Percentiles rank a stretch among this genome's conserved stretches.
phyloP scores from a whole-genome alignment of 1,140 invertebrate genomes.

The Aculops lycopersici region DNA sequence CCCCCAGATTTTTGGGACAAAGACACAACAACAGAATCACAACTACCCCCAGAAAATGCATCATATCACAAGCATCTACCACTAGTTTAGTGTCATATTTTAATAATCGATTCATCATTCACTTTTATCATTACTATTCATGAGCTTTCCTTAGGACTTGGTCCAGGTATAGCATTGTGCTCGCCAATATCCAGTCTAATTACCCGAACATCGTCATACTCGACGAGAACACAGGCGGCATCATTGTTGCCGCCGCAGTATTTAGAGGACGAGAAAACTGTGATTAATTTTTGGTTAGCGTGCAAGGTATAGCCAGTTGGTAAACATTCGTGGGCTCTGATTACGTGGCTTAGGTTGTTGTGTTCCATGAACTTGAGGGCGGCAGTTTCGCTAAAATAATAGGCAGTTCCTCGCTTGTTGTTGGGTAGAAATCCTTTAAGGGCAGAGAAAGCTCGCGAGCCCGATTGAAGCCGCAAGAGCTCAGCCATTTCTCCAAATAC shows the following conservation, averaged over 20 bases:
- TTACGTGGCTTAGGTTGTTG: slow-evolving; percentile 29
- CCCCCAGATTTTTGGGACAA: too few relatives aligned
- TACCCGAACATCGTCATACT: slow-evolving; percentile 21
- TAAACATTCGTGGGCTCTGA: slow-evolving; percentile 35
- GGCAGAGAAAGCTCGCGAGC: neutral
- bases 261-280: slow-evolving; percentile 30
- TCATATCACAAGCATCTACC: too few relatives aligned
- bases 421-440: slow-evolving; percentile 31
- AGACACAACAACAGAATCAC: too few relatives aligned
- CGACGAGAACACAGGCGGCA: slow-evolving; percentile 27
- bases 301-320: slow-evolving; percentile 14
- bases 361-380: slow-evolving; percentile 26
- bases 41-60: too few relatives aligned
- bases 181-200: slow-evolving; percentile 23
- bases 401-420: slow-evolving; percentile 29
- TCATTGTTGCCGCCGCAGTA: slow-evolving; percentile 31
- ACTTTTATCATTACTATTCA: too few relatives aligned
- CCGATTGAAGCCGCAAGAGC: slow-evolving; percentile 2
- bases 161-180: neutral
- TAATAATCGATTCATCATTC: too few relatives aligned
- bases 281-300: slow-evolving; percentile 27
- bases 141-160: too few relatives aligned
- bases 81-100: too few relatives aligned
- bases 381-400: slow-evolving; percentile 30
- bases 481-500: slow-evolving; percentile 5